Evolutionary conservation across 2,113 vertebrate species (phyloP), one percentile per base, ranked within the genome.

Genomic region (Capricornis sumatraensis): DNA sequence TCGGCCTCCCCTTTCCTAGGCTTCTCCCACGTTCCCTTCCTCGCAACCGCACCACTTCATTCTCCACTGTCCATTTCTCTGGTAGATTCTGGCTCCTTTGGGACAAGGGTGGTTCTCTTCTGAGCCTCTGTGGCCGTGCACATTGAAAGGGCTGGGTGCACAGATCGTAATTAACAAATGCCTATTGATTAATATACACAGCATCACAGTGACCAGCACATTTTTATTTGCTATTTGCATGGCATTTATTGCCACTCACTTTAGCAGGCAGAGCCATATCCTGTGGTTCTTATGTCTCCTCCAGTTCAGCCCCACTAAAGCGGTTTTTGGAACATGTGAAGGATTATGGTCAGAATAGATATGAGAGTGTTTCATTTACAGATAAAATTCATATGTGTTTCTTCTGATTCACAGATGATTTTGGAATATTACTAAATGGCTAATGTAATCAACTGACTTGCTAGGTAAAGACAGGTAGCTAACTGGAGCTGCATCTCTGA

Each of bases 361-460:
- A 64, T 8, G 19, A 79, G 21, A 81, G 7, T 17, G 3, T 79
- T 87, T 19, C 36, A 21, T 93, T 74, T 81, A 27, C 36, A 60
- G 7, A 50, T 74, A 27, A 17, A 94, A 43, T 19, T 82, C 33
- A 40, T 7, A 36, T 30, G 15, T 83, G 87, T 86, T 71, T 45
- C 45, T 95, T 91, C 50, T 76, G 89, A 89, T 71, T 87, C 33
- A 67, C 43, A 33, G 40, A 33, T 82, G 78, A 53, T 90, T 45
- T 91, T 28, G 78, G 81, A 83, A 89, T 92, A 45, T 28, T 47
- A 93, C 17, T 76, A 86, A 95, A 50, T 60, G 52, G 85, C 79
- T 96, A 93, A 89, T 96, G 94, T 60, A 97, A 94, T 95, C 52
- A 93, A 57, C 12, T 30, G 15, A 55, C 30, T 60, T 52, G 58